Evolutionary conservation across 2,113 vertebrate species (phyloP).

Genomic region (Ceyx melanurus): DNA sequence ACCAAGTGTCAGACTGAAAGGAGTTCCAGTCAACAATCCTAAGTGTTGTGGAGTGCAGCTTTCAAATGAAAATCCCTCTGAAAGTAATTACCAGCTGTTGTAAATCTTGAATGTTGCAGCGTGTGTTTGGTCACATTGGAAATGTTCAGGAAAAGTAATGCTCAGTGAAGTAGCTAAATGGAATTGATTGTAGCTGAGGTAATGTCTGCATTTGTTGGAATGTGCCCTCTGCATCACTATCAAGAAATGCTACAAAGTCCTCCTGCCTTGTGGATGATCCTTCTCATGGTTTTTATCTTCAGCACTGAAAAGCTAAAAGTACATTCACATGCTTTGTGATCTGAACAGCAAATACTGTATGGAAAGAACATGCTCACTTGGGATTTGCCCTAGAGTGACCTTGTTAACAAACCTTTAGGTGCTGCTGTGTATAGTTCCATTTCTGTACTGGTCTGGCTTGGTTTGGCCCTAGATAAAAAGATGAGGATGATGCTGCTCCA

Average conservation of each 20-base stretch:
- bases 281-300: background rate
- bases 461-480: background rate
- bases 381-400: background rate
- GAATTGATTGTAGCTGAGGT: background rate
- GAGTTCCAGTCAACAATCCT: background rate
- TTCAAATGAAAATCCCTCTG: background rate
- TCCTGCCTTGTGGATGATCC: background rate
- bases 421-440: background rate
- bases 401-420: background rate
- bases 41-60: constrained; percentile 22
- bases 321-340: background rate
- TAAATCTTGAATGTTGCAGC: background rate
- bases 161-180: background rate
- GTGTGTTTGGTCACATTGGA: background rate
- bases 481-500: background rate
- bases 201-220: background rate
- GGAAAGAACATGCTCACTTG: background rate
- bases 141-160: background rate
- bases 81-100: background rate
- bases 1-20: background rate
- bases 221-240: background rate
- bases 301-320: background rate
- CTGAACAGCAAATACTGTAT: background rate
- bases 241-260: background rate
- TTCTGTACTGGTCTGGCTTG: background rate